Conservation (phyloP, 2,888 invertebrate genomes). For the Melanostoma scalare region DNA sequence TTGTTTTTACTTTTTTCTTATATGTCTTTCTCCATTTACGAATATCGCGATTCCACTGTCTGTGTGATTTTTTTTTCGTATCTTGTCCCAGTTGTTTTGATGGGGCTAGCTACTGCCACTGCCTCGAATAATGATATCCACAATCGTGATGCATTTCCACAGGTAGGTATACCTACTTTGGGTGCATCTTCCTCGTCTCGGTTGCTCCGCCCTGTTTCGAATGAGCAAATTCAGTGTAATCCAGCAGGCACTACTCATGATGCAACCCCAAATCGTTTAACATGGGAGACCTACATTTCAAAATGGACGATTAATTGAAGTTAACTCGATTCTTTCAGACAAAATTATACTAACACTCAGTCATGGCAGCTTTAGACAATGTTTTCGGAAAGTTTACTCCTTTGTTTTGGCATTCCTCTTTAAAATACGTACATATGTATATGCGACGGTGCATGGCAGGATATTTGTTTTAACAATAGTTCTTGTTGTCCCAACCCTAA, state of each 20-base stretch:
- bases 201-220: constrained; percentile 65
- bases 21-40: constrained; percentile 30
- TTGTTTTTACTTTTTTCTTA: constrained; percentile 3
- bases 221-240: constrained; percentile 29
- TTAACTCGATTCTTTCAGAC: not conserved
- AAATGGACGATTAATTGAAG: constrained; percentile 60
- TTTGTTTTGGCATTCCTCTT: constrained; percentile 26
- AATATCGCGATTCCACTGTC: constrained; percentile 51
- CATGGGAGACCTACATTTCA: constrained; percentile 41
- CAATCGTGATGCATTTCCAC: constrained; percentile 32
- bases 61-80: constrained; percentile 30
- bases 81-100: constrained; percentile 55
- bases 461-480: constrained; percentile 51
- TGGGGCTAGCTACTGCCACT: constrained; percentile 43
- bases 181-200: constrained; percentile 44
- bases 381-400: constrained; percentile 54
- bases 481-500: constrained; percentile 17
- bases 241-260: constrained; percentile 17
- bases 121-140: constrained; percentile 34
- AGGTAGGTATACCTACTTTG: not conserved
- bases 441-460: not conserved
- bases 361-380: constrained; percentile 46
- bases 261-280: constrained; percentile 52
- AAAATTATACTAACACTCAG: constrained; percentile 64
- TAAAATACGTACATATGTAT: not conserved